Evolutionary conservation across 1,140 invertebrate genomes (phyloP).

Genomic region (Drosophila serrata): DNA sequence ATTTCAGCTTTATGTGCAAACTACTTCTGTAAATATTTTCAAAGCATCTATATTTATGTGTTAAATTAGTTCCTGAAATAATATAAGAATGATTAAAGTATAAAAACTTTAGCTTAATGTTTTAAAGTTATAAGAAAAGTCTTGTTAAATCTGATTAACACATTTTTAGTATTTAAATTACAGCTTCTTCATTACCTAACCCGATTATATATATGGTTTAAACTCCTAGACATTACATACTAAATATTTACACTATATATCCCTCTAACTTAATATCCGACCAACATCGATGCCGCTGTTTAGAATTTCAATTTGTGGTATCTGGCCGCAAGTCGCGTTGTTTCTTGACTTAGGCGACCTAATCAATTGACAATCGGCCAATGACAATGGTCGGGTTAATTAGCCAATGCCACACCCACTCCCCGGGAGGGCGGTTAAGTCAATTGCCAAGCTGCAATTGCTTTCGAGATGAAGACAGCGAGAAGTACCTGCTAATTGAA

Average conservation of each 20-base stretch:
- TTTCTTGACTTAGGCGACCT: constrained; percentile 35
- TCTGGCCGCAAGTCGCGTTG: constrained; percentile 22
- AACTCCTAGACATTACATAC: not conserved
- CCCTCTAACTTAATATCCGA: not conserved
- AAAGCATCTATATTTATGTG: too few species aligned
- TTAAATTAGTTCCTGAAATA: too few species aligned
- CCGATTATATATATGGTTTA: not conserved
- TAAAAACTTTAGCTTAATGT: not conserved
- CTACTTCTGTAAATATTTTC: too few species aligned
- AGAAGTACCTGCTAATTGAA: constrained; percentile 75
- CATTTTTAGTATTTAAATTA: too few species aligned
- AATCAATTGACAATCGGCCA: constrained; percentile 47
- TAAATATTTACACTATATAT: constrained; percentile 1
- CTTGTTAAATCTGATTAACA: too few species aligned
- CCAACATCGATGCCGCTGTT: constrained; percentile 7
- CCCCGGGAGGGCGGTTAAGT: not conserved
- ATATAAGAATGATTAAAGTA: too few species aligned
- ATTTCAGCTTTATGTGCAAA: too few species aligned
- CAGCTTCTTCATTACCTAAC: too few species aligned
- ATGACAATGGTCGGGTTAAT: constrained; percentile 36
- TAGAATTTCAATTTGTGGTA: constrained; percentile 10
- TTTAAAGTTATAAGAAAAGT: too few species aligned
- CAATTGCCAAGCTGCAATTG: constrained; percentile 60
- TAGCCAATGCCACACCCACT: constrained; percentile 26
- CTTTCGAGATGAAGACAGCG: constrained; percentile 10